Evolutionary conservation across 2,113 vertebrate genomes (phyloP).

Genomic region (Plestiodon gilberti): DNA sequence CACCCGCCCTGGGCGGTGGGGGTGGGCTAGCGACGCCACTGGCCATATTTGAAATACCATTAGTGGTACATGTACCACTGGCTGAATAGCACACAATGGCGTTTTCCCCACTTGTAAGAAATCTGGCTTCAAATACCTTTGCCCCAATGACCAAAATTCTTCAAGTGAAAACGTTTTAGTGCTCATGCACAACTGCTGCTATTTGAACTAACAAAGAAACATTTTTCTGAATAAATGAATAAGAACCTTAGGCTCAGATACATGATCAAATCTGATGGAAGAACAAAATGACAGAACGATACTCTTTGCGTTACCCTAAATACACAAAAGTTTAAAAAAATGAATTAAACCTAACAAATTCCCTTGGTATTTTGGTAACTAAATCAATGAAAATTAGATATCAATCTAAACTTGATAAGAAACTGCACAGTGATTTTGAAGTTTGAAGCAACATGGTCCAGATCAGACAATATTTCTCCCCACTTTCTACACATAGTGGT

Average conservation of each 20-base stretch:
- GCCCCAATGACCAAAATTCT: neutral
- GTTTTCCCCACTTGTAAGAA: neutral
- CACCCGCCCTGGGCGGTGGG: too few species aligned
- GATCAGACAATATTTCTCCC: neutral
- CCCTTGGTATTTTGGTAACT: neutral
- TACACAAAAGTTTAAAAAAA: neutral
- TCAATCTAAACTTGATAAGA: too few species aligned
- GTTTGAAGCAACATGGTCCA: neutral
- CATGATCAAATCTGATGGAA: neutral
- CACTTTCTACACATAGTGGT: neutral
- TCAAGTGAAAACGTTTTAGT: neutral
- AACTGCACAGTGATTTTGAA: neutral
- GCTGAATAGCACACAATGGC: neutral
- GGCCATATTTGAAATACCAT: too few species aligned
- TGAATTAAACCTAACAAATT: neutral
- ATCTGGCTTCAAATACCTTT: neutral
- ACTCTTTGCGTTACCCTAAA: neutral
- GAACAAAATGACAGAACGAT: neutral
- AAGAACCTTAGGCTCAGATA: constrained; percentile 5
- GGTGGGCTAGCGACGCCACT: too few species aligned
- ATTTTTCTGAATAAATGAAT: neutral
- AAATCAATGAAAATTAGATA: too few species aligned
- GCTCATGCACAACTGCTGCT: neutral
- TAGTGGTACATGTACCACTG: too few species aligned
- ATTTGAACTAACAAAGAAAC: constrained; percentile 38